Conservation (phyloP, 2,113 vertebrate genomes). For the Bambusicola thoracicus region DNA sequence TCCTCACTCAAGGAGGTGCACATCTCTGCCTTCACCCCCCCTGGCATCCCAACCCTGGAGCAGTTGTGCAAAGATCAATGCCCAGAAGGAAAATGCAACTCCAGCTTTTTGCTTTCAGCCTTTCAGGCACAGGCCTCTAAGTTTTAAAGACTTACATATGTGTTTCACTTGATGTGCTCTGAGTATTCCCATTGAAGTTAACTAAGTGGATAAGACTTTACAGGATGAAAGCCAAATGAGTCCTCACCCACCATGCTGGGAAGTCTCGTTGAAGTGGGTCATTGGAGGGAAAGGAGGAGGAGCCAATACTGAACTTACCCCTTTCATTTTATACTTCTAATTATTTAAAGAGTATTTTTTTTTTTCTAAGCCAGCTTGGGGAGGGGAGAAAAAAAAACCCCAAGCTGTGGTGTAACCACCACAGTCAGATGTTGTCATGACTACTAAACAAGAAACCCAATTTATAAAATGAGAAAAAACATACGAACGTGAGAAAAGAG, state of each 20-base stretch:
- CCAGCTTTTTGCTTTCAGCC: slow-evolving; percentile 26
- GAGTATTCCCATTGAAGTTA: slow-evolving; percentile 47
- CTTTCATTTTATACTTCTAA: slow-evolving; percentile 53
- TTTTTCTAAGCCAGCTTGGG: background rate
- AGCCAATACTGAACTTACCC: background rate
- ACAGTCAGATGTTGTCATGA: slow-evolving; percentile 54
- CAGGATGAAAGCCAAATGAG: slow-evolving; percentile 54
- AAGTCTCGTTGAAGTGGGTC: slow-evolving; percentile 54
- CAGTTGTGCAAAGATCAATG: background rate
- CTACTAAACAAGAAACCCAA: slow-evolving; percentile 70
- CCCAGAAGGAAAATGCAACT: slow-evolving; percentile 8
- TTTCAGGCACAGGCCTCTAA: slow-evolving; percentile 14
- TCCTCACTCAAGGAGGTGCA: background rate
- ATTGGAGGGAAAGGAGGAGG: slow-evolving; percentile 47
- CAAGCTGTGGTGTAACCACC: slow-evolving; percentile 59
- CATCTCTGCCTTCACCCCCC: background rate
- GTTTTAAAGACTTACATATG: slow-evolving; percentile 62
- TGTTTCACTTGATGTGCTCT: slow-evolving; percentile 27
- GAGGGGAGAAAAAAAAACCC: background rate
- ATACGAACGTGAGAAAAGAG: slow-evolving; percentile 49
- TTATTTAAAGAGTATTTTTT: slow-evolving; percentile 34
- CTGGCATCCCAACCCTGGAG: accelerated
- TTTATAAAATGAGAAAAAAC: slow-evolving; percentile 64
- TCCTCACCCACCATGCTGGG: slow-evolving; percentile 69
- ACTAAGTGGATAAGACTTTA: slow-evolving; percentile 68